Evolutionary conservation across 1,140 invertebrate genomes (phyloP).

Genomic region (Tetragonula clypearis): DNA sequence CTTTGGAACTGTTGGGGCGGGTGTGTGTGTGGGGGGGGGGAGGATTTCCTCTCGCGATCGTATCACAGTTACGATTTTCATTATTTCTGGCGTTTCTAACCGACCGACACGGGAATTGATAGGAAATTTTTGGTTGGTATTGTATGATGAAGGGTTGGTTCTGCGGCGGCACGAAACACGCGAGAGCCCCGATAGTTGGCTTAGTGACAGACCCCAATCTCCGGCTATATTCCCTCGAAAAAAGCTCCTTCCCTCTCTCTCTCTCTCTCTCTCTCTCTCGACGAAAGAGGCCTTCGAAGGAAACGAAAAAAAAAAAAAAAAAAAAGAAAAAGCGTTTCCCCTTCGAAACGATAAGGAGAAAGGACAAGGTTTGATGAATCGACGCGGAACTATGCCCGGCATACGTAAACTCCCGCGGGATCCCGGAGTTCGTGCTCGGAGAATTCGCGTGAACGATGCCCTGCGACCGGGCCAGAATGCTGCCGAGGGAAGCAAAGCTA

Average conservation of each 20-base stretch:
- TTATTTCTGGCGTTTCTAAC: too few species aligned
- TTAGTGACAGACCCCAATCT: constrained; percentile 71
- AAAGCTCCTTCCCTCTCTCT: background rate
- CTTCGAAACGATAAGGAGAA: constrained; percentile 40
- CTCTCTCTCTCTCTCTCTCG: background rate
- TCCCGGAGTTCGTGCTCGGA: background rate
- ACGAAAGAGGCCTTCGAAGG: background rate
- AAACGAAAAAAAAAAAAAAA: too few species aligned
- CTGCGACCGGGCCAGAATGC: constrained; percentile 28
- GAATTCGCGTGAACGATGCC: constrained; percentile 52
- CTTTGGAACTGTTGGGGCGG: too few species aligned
- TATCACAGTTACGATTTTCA: too few species aligned
- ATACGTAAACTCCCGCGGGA: constrained; percentile 63
- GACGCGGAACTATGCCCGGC: constrained; percentile 64
- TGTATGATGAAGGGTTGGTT: constrained; percentile 15
- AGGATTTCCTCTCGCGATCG: too few species aligned
- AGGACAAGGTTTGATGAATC: constrained; percentile 66
- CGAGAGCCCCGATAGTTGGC: constrained; percentile 63
- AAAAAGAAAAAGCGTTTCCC: too few species aligned
- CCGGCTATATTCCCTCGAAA: constrained; percentile 53
- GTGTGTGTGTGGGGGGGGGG: too few species aligned
- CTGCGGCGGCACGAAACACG: constrained; percentile 42
- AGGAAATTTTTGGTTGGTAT: background rate
- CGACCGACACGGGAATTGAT: background rate
- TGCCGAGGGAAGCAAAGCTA: constrained; percentile 38